Evolutionary conservation across 2,797 vertebrate species (phyloP).

Genomic region (Megalops cyprinoides): DNA sequence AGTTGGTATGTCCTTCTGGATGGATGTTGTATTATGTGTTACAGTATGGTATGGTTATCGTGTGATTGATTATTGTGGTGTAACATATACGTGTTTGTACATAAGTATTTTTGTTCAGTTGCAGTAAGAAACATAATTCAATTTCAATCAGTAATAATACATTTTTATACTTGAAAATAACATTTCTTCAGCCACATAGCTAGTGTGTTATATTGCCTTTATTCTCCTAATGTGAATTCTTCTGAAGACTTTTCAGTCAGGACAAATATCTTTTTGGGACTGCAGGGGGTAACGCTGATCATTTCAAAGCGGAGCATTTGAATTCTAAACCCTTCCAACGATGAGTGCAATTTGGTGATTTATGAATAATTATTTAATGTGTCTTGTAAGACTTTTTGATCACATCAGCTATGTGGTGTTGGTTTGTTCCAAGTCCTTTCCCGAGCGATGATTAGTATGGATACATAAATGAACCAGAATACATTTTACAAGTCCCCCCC

Average conservation of each 20-base stretch:
- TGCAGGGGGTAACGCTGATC: background rate
- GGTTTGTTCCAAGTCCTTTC: constrained; percentile 16
- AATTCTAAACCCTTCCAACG: constrained; percentile 15
- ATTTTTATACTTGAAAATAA: background rate
- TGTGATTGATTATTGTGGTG: too few relatives aligned
- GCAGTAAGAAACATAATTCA: too few relatives aligned
- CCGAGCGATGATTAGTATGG: constrained; percentile 1
- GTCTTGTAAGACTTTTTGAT: constrained; percentile 27
- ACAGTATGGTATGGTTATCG: background rate
- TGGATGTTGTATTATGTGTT: background rate
- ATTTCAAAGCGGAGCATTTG: background rate
- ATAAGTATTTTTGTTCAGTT: too few relatives aligned
- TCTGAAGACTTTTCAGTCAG: constrained; percentile 4
- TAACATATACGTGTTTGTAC: too few relatives aligned
- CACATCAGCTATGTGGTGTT: constrained; percentile 16
- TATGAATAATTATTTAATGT: constrained; percentile 27
- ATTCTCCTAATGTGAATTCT: background rate
- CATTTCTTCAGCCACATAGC: background rate
- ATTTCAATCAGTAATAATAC: too few relatives aligned
- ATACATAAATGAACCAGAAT: constrained; percentile 12
- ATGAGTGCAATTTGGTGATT: constrained; percentile 6
- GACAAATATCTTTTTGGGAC: background rate
- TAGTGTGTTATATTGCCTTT: constrained; percentile 3
- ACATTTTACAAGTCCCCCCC: constrained; percentile 15
- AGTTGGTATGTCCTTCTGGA: too few relatives aligned